Evolutionary conservation across 2,888 invertebrate genomes (phyloP).

Genomic region (Lasioglossum lativentre): DNA sequence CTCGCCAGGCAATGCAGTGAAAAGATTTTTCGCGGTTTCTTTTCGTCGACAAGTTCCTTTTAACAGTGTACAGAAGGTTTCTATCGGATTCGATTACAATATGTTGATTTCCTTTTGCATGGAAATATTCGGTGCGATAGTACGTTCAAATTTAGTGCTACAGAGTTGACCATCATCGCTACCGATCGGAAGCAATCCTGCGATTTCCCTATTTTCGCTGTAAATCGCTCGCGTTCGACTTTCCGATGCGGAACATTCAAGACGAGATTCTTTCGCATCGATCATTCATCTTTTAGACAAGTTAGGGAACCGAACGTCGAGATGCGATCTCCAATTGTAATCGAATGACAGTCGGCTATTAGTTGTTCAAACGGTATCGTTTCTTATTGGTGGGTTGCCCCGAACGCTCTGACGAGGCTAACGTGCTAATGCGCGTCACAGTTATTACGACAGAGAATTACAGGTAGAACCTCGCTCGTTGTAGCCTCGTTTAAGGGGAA

Average conservation of each 20-base stretch:
- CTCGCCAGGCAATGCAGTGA: background rate
- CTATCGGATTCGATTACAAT: background rate
- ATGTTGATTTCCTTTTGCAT: constrained; percentile 11
- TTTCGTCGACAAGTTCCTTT: background rate
- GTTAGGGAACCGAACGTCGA: background rate
- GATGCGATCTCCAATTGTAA: constrained; percentile 17
- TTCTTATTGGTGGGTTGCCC: constrained; percentile 13
- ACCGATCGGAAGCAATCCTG: background rate
- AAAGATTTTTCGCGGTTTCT: background rate
- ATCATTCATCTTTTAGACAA: constrained; percentile 11
- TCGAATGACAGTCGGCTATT: constrained; percentile 15
- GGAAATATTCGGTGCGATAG: background rate
- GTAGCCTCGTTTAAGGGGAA: too few relatives aligned
- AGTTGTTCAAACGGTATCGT: constrained; percentile 15
- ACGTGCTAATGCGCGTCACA: background rate
- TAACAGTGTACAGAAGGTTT: background rate
- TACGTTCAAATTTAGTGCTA: constrained; percentile 15
- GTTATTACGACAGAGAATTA: background rate
- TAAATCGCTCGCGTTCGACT: constrained; percentile 24
- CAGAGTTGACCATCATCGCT: constrained; percentile 20
- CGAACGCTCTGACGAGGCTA: background rate
- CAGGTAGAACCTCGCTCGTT: too few relatives aligned
- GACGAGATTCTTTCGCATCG: background rate
- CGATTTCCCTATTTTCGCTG: background rate
- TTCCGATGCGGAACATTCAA: background rate